Evolutionary conservation across 2,888 invertebrate species (phyloP).

Genomic region (Pachliopta kotzebuea): DNA sequence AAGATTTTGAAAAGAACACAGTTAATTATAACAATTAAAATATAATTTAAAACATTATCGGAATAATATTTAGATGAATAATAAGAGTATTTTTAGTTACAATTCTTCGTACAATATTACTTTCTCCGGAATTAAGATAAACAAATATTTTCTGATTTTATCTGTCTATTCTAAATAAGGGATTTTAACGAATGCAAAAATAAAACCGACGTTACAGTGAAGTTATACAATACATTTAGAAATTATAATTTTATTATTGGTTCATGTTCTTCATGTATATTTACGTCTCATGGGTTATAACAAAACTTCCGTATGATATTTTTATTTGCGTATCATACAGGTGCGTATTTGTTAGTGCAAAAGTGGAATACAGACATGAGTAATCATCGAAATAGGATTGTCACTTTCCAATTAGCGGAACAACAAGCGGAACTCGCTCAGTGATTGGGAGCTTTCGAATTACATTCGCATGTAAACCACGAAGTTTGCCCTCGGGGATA

Average conservation of each 20-base stretch:
- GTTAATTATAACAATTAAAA: background rate
- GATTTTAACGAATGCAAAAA: no score
- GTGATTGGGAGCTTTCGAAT: slow-evolving; percentile 43
- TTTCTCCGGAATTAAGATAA: no score
- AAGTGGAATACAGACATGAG: slow-evolving; percentile 50
- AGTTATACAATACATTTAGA: no score
- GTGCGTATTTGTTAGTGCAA: slow-evolving; percentile 31
- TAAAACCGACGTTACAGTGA: no score
- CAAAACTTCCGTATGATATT: slow-evolving; percentile 26
- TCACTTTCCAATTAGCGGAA: slow-evolving; percentile 71
- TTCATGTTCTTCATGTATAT: background rate
- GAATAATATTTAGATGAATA: background rate
- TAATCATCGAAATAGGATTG: slow-evolving; percentile 75
- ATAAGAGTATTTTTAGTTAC: no score
- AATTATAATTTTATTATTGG: no score
- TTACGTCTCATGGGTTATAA: slow-evolving; percentile 8
- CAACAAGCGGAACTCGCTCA: slow-evolving; percentile 49
- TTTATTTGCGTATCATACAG: slow-evolving; percentile 33
- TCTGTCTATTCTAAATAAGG: no score
- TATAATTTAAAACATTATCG: background rate
- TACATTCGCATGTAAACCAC: slow-evolving; percentile 30
- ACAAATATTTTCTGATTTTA: no score
- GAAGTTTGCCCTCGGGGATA: slow-evolving; percentile 19
- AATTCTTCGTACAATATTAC: no score
- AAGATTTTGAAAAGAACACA: no score